Evolutionary conservation across 2,113 vertebrate genomes (phyloP), one percentile per base, ranked within the genome.

Genomic region (Paramormyrops kingsleyae): DNA sequence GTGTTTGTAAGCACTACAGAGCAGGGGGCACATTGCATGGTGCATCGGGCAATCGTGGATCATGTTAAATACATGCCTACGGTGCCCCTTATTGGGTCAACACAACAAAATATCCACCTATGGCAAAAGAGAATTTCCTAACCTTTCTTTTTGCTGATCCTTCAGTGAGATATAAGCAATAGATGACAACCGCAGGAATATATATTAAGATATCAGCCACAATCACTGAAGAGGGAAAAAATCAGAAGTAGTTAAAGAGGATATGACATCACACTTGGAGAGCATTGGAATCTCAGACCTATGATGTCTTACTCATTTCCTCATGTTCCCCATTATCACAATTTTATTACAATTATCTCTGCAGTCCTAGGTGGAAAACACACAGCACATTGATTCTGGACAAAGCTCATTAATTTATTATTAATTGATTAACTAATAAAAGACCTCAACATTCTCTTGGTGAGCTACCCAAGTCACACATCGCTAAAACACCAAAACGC

Each of bases 151-250:
- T 98, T 10, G 93, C 66, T 70, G 98, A 96, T 80, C 95, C 96
- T 90, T 98, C 97, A 92, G 92, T 97, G 92, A 98, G 94, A 92
- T 94, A 97, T 10, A 95, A 96, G 91, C 97, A 98, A 94, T 97
- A 99, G 47, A 98, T 91, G 92, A 99, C 91, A 90, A 98, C 97
- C 9, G 98, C 98, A 92, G 98, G 98, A 92, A 99, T 95, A 94
- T 97, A 99, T 93, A 99, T 92, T 91, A 98, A 91, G 92, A 99
- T 83, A 94, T 99, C 99, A 91, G 97, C 97, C 91, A 97, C 91
- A 89, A 99, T 94, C 92, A 99, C 98, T 99, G 94, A 91, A 95
- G 95, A 91, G 95, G 95, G 89, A 47, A 74, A 74, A 47, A 15
- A 90, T 90, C 5, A 5, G 31, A 87, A 66, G 13, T 47, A 70